A percentile compares a stretch with the other conserved stretches of the same genome.
These are phyloP conservation scores for Apistogramma diplotaenia DNA, from an alignment of 2,113 vertebrate species.

Conservation along the genomic window DNA sequence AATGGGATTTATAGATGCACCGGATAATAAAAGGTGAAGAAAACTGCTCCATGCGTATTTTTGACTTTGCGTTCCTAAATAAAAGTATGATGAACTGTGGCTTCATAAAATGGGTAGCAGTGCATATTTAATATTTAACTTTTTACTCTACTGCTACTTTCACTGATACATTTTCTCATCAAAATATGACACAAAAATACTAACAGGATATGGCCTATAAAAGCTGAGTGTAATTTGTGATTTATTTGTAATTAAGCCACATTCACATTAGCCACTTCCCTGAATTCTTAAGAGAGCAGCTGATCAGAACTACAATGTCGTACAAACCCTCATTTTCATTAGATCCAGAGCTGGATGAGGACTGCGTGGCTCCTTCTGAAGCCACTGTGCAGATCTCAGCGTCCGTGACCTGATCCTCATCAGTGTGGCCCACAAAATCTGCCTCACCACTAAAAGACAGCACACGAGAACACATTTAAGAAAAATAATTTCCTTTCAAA, in stretches of 20 bases:
- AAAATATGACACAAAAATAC: not conserved
- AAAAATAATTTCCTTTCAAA: not conserved
- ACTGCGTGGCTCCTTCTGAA: not conserved
- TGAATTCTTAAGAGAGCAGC: not conserved
- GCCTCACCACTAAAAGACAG: slow-evolving; percentile 9
- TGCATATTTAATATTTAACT: not conserved
- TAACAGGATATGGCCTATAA: not conserved
- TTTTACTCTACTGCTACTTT: too few relatives aligned
- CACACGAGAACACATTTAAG: not conserved
- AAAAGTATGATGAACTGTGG: not conserved
- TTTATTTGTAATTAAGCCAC: not conserved
- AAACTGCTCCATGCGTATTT: not conserved
- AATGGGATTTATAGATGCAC: not conserved
- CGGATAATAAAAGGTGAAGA: not conserved
- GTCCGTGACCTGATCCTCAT: slow-evolving; percentile 38
- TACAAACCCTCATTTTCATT: slow-evolving; percentile 22
- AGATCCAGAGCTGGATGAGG: not conserved
- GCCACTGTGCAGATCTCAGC: slow-evolving; percentile 38
- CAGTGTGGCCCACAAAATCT: not conserved
- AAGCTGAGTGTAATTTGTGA: not conserved
- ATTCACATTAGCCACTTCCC: not conserved
- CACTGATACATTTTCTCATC: not conserved
- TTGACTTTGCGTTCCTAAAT: not conserved
- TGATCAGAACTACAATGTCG: not conserved
- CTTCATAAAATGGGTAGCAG: not conserved